These are phyloP conservation scores for Stichodactyla mertensii DNA, from an alignment of 64 coral and sea anemone species.

Conservation along the genomic window DNA sequence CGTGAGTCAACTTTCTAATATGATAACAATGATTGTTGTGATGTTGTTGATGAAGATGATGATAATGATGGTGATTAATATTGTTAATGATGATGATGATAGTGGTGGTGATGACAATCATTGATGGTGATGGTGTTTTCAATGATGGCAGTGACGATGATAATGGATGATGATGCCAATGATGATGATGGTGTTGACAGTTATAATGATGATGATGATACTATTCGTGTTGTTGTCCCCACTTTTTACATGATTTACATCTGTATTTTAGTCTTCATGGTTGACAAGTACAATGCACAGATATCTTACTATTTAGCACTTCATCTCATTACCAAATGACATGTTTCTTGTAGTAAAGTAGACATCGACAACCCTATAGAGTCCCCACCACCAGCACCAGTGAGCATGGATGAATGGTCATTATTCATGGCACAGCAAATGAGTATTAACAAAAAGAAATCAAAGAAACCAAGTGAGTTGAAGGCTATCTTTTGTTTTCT, in stretches of 20 bases:
- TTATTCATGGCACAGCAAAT: slow-evolving; percentile 47
- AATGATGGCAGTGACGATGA: not conserved
- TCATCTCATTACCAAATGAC: too few relatives aligned
- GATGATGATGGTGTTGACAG: not conserved
- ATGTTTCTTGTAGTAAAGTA: slow-evolving; percentile 1
- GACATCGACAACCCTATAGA: slow-evolving; percentile 1
- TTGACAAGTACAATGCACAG: too few relatives aligned
- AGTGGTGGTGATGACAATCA: too few relatives aligned
- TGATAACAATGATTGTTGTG: not conserved
- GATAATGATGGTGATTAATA: not conserved
- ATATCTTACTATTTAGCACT: too few relatives aligned
- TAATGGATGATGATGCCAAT: not conserved
- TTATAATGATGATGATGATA: not conserved
- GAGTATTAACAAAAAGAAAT: slow-evolving; percentile 20
- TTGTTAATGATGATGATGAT: not conserved
- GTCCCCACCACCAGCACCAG: not conserved
- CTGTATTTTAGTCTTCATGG: too few relatives aligned
- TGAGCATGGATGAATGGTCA: slow-evolving; percentile 45
- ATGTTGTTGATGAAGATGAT: not conserved
- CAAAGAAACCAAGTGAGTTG: slow-evolving; percentile 21
- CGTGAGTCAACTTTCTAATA: not conserved
- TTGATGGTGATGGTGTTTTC: too few relatives aligned
- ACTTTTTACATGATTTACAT: not conserved
- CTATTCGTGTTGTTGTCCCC: not conserved
- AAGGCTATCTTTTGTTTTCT: not conserved